Evolutionary conservation across 1,140 invertebrate species (phyloP), one percentile per base, ranked within the genome.

Genomic region (Cherax quadricarinatus): DNA sequence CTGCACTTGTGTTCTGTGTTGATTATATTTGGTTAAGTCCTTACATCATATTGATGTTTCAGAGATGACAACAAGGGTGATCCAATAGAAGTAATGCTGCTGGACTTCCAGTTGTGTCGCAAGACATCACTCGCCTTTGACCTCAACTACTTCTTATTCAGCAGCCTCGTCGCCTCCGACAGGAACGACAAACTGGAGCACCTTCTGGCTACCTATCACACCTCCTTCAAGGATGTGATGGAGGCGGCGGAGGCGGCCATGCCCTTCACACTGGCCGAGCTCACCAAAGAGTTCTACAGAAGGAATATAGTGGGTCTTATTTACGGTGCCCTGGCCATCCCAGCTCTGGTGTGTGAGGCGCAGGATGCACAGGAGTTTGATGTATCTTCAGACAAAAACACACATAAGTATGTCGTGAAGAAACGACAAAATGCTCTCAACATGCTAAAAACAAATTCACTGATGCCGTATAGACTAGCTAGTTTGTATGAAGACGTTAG

Each of bases 131-230:
- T 84, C 1, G 92, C 87, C 4, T 51, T 73, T 7, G 92, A 93
- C 82, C 60, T 93, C 12, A 93, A 93, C 73, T 86, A 89, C 87
- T 60, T 93, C 51, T 60, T 93, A 60, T 93, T 86, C 87, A 86
- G 80, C 24, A 89, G 92, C 81, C 10, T 93, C 10, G 57, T 53
- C 12, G 81, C 85, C 16, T 49, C n/a, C 16, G 60, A 78, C 4
- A 51, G 87, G 30, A 80, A 24, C 49, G n/a, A n/a, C 41, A 81
- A 66, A 41, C 87, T 93, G 60, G 53, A 70, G 7, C 12, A 83
- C 30, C 85, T 93, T 16, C 14, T 93, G 18, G 48, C 80, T 57
- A 75, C 24, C 53, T 93, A 93, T 82, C 79, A 93, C 75, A 60
- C 87, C 18, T 30, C 87, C 66, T 89, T 89, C 82, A 30, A 48